Conservation (phyloP, 2,113 vertebrate species). For the Amblyopsis rosae region DNA sequence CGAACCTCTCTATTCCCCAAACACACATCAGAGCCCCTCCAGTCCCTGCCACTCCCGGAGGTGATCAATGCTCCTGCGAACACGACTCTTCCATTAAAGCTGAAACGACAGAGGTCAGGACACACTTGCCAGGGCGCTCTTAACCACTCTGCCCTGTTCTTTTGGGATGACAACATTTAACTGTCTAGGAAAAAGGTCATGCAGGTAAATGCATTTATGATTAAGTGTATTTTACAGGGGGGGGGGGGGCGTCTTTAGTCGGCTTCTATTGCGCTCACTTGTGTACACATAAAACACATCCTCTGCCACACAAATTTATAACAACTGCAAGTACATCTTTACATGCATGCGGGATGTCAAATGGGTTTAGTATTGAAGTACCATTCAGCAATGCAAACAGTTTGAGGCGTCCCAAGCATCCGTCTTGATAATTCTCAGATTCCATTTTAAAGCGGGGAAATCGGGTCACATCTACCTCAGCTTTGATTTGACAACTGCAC, state of each 20-base stretch:
- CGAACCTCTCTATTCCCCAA: conserved; percentile 7
- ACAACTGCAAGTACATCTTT: background rate
- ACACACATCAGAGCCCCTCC: conserved; percentile 31
- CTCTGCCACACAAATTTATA: background rate
- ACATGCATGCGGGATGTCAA: background rate
- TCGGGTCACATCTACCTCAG: conserved; percentile 64
- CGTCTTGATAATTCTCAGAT: conserved; percentile 53
- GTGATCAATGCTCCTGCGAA: conserved; percentile 65
- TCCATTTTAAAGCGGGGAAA: conserved; percentile 55
- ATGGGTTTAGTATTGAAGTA: conserved; percentile 11
- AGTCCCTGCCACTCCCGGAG: conserved; percentile 32
- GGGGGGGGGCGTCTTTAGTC: too few species aligned
- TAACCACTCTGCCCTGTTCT: background rate
- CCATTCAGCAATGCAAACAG: conserved; percentile 45
- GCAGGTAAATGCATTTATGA: too few species aligned
- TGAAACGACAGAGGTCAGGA: conserved; percentile 40
- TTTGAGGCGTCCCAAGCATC: conserved; percentile 42
- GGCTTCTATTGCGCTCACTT: too few species aligned
- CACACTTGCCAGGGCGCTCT: conserved; percentile 29
- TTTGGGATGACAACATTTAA: background rate
- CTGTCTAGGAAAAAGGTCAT: too few species aligned
- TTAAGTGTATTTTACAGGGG: too few species aligned
- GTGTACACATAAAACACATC: too few species aligned
- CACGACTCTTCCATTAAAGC: conserved; percentile 74
- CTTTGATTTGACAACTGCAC: conserved; percentile 49